These are phyloP conservation scores for Lasioglossum vierecki DNA, from an alignment of 2,888 invertebrate species.

Conservation along the genomic window DNA sequence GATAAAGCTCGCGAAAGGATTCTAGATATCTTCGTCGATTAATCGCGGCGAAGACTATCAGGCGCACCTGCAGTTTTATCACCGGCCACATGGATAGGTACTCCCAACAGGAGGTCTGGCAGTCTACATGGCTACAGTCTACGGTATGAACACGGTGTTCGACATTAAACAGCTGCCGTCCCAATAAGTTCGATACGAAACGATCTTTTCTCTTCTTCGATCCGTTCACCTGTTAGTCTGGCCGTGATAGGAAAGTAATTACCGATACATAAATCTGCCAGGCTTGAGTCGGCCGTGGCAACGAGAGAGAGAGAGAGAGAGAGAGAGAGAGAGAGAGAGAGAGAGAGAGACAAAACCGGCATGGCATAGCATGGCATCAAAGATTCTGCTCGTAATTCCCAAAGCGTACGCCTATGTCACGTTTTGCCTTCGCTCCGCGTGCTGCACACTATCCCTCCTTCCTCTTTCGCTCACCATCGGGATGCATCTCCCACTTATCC, in stretches of 20 bases:
- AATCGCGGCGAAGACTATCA: conserved; percentile 64
- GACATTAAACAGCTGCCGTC: conserved; percentile 40
- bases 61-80: conserved; percentile 59
- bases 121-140: conserved; percentile 2
- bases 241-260: conserved; percentile 63
- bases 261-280: conserved; percentile 64
- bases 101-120: conserved; percentile 63
- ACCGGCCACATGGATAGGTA: conserved; percentile 51
- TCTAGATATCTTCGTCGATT: conserved; percentile 61
- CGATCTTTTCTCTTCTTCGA: conserved; percentile 37
- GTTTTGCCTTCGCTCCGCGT: conserved; percentile 36
- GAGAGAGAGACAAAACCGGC: not conserved
- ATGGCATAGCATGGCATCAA: conserved; percentile 27
- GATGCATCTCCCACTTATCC: conserved; percentile 4
- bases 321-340: no score
- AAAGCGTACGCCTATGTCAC: conserved; percentile 53
- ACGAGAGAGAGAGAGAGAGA: not conserved
- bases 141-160: conserved; percentile 35
- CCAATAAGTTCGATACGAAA: conserved; percentile 50
- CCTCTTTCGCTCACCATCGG: not conserved
- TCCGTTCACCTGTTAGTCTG: conserved; percentile 48
- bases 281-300: conserved; percentile 23
- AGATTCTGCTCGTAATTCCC: conserved; percentile 56
- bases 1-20: conserved; percentile 30
- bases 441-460: not conserved